Percentiles rank a stretch among this genome's conserved stretches.
Conservation (phyloP, 2,797 vertebrate genomes). For the Parotocinclus haroldoi region DNA sequence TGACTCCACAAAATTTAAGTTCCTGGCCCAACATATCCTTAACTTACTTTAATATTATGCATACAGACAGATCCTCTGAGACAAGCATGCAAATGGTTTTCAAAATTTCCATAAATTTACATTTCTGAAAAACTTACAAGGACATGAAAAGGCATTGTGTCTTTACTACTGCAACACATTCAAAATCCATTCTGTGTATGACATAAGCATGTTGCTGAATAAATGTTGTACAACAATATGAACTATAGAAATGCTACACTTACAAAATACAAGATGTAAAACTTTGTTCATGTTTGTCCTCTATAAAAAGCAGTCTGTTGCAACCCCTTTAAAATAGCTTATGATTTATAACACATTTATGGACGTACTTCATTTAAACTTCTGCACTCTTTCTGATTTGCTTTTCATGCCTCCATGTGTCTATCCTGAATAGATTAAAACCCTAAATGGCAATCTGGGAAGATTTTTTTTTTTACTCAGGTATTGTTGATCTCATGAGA, state of each 20-base stretch:
- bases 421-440: constrained; percentile 50
- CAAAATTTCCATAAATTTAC: constrained; percentile 64
- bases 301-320: too few relatives aligned
- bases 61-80: constrained; percentile 55
- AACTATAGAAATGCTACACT: not conserved
- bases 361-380: constrained; percentile 26
- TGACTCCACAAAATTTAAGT: constrained; percentile 38
- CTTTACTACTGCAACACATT: constrained; percentile 46
- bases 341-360: too few relatives aligned
- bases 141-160: constrained; percentile 56
- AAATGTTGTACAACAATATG: too few relatives aligned
- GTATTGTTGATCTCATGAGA: constrained; percentile 43
- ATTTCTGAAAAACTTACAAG: constrained; percentile 61
- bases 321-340: too few relatives aligned
- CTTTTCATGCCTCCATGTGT: constrained; percentile 43
- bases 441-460: constrained; percentile 51
- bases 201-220: too few relatives aligned
- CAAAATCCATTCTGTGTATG: constrained; percentile 12
- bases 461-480: constrained; percentile 46
- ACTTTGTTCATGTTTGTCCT: not conserved
- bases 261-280: not conserved
- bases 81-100: constrained; percentile 58
- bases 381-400: constrained; percentile 24
- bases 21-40: constrained; percentile 54
- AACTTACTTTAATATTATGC: constrained; percentile 48